These are phyloP conservation scores for Scomberomorus guttatus DNA, from an alignment of 2,797 vertebrate genomes.

Conservation along the genomic window DNA sequence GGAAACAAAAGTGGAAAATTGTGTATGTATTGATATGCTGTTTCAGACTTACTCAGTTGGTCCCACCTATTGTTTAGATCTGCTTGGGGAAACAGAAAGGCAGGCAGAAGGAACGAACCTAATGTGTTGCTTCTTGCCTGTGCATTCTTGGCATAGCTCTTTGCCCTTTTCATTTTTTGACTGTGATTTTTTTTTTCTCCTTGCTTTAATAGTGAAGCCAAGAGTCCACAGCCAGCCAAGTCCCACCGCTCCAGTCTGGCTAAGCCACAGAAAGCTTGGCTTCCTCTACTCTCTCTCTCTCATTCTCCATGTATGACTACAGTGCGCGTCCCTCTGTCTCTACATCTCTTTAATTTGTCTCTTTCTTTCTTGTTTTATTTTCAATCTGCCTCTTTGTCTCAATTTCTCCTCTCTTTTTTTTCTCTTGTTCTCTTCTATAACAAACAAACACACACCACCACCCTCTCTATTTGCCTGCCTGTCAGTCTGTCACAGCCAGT, in stretches of 20 bases:
- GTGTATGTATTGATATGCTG: constrained; percentile 24
- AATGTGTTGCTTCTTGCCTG: constrained; percentile 88
- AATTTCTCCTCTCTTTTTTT: constrained; percentile 49
- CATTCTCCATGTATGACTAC: constrained; percentile 66
- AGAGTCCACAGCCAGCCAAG: constrained; percentile 84
- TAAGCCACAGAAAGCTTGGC: constrained; percentile 81
- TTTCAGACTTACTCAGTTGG: constrained; percentile 33
- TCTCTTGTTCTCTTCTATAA: constrained; percentile 38
- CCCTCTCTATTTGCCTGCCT: constrained; percentile 66
- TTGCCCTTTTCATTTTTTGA: constrained; percentile 84
- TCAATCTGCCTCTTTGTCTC: constrained; percentile 63
- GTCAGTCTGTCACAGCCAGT: constrained; percentile 76
- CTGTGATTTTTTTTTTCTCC: constrained; percentile 75
- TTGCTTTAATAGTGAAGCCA: constrained; percentile 81
- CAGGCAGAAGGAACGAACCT: constrained; percentile 79
- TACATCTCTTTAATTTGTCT: constrained; percentile 46
- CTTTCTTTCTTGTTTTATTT: constrained; percentile 42
- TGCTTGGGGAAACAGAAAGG: constrained; percentile 73
- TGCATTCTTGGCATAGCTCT: constrained; percentile 88
- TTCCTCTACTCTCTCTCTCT: constrained; percentile 60
- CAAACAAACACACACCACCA: constrained; percentile 47
- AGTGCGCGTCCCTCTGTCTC: constrained; percentile 43
- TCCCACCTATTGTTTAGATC: constrained; percentile 78
- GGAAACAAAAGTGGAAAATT: constrained; percentile 11
- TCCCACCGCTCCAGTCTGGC: constrained; percentile 84